These are phyloP conservation scores for Kradibia gibbosae DNA, from an alignment of 1,140 invertebrate genomes.

Conservation along the genomic window DNA sequence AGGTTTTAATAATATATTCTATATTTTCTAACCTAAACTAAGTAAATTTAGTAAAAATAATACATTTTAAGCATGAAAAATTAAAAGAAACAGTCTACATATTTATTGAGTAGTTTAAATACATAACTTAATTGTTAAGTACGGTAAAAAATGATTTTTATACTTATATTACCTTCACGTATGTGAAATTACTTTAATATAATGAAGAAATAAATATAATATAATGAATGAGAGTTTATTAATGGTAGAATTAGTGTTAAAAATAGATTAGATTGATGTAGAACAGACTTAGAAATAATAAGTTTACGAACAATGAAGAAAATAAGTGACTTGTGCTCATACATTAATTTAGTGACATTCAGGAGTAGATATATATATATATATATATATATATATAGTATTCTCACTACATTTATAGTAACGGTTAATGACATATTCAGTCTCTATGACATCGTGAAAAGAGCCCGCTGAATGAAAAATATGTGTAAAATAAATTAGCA, in stretches of 20 bases:
- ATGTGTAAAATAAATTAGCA: not conserved
- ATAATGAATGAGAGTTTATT: not conserved
- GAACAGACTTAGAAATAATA: not conserved
- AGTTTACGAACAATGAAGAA: not conserved
- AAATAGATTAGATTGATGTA: not conserved
- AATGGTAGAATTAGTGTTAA: not conserved
- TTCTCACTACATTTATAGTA: not conserved
- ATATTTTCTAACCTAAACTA: too few relatives aligned
- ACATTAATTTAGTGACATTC: not conserved
- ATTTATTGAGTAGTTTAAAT: too few relatives aligned
- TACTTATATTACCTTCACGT: too few relatives aligned
- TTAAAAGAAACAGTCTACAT: too few relatives aligned
- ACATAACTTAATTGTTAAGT: too few relatives aligned
- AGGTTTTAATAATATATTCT: too few relatives aligned
- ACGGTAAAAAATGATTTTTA: too few relatives aligned
- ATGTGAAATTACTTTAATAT: not conserved
- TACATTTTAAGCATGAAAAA: too few relatives aligned
- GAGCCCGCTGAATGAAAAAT: not conserved
- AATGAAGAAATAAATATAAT: not conserved
- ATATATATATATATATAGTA: not conserved
- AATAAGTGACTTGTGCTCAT: not conserved
- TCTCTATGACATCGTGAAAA: not conserved
- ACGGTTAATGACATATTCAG: not conserved
- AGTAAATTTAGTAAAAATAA: too few relatives aligned
- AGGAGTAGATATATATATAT: not conserved